These are phyloP conservation scores for Muscicapa striata DNA, from an alignment of 2,797 vertebrate genomes.

Conservation along the genomic window DNA sequence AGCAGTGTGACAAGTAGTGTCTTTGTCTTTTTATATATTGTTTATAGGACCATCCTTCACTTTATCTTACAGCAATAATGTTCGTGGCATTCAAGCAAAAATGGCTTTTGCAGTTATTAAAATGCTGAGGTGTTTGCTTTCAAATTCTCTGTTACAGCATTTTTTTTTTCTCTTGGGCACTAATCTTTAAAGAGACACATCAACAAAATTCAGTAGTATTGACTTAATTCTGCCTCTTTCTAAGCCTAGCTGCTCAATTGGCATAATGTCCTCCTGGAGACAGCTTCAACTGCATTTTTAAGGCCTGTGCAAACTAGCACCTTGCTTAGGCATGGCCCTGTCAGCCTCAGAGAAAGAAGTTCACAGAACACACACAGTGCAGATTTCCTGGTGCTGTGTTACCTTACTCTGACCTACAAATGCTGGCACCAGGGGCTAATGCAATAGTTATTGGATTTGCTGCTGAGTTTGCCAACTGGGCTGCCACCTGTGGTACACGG, in stretches of 20 bases:
- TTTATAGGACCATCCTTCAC: constrained; percentile 17
- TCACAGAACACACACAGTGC: background rate
- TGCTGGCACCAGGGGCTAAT: background rate
- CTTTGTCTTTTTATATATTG: constrained; percentile 38
- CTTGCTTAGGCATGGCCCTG: background rate
- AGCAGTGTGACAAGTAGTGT: background rate
- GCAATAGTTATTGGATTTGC: background rate
- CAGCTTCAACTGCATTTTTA: background rate
- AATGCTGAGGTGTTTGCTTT: constrained; percentile 30
- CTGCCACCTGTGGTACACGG: background rate
- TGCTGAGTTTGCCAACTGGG: background rate
- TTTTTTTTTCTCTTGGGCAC: background rate
- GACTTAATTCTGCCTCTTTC: background rate
- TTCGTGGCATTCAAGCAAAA: constrained; percentile 29
- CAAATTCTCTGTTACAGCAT: background rate
- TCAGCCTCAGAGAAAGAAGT: background rate
- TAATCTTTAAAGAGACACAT: background rate
- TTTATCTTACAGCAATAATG: constrained; percentile 19
- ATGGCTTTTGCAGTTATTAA: constrained; percentile 23
- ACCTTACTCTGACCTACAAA: background rate
- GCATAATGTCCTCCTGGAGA: background rate
- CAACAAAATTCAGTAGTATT: background rate
- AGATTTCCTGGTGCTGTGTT: background rate
- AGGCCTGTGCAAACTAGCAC: background rate
- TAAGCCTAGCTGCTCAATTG: background rate